Percentiles rank a stretch among this genome's conserved stretches.
Evolutionary conservation across 2,113 vertebrate genomes (phyloP).

Genomic region (Phocoena sinus): DNA sequence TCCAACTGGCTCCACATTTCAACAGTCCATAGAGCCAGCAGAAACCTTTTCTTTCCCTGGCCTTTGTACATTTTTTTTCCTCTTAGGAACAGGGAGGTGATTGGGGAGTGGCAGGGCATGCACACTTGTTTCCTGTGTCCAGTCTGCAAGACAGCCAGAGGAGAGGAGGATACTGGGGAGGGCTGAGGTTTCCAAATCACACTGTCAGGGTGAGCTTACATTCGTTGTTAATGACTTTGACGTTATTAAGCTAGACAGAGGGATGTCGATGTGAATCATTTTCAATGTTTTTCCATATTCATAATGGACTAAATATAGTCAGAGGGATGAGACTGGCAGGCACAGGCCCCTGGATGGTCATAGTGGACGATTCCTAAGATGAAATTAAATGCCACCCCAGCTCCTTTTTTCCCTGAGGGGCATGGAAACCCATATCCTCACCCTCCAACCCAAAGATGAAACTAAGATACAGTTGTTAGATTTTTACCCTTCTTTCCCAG

Average conservation of each 20-base stretch:
- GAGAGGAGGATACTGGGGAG: neutral
- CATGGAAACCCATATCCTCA: constrained; percentile 69
- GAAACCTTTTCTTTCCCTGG: neutral
- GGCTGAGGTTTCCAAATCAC: constrained; percentile 43
- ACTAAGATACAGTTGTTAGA: constrained; percentile 51
- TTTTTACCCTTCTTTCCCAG: constrained; percentile 44
- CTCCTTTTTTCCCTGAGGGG: constrained; percentile 77
- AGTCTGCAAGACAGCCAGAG: neutral
- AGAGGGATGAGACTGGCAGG: constrained; percentile 77
- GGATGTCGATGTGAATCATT: constrained; percentile 89
- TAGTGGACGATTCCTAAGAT: constrained; percentile 83
- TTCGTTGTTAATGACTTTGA: constrained; percentile 83
- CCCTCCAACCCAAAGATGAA: constrained; percentile 62
- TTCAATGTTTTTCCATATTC: constrained; percentile 91
- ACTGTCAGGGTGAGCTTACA: constrained; percentile 78
- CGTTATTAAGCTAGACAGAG: constrained; percentile 89
- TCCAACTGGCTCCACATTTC: neutral
- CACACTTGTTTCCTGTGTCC: neutral
- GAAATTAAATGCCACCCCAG: constrained; percentile 87
- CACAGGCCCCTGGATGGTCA: constrained; percentile 83
- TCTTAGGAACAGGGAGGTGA: neutral
- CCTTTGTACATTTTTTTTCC: neutral
- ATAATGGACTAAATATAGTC: constrained; percentile 90
- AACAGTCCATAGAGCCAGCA: no score
- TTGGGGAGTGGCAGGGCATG: accelerated